Evolutionary conservation across 1,140 invertebrate species (phyloP).

Genomic region (Danaus melanippus): DNA sequence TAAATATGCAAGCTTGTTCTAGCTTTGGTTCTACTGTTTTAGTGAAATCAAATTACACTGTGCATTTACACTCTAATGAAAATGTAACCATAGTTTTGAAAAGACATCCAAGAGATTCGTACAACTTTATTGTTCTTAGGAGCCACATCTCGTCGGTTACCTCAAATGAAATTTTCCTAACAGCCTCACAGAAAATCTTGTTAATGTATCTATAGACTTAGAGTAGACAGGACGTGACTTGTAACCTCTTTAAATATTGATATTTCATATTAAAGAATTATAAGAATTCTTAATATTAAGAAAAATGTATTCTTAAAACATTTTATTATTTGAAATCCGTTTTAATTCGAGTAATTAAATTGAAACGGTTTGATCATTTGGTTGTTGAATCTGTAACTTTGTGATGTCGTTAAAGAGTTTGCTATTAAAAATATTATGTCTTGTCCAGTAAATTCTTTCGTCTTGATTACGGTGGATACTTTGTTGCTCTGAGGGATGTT

Average conservation of each 20-base stretch:
- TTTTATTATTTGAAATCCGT: too few species aligned
- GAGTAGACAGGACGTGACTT: slow-evolving; percentile 26
- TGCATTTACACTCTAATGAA: too few species aligned
- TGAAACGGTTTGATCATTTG: not conserved
- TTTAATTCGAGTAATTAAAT: too few species aligned
- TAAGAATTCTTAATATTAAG: too few species aligned
- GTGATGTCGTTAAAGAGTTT: not conserved
- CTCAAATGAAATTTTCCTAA: slow-evolving; percentile 48
- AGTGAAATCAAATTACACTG: too few species aligned
- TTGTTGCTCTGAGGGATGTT: slow-evolving; percentile 29
- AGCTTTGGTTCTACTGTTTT: slow-evolving; percentile 11
- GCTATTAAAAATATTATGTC: slow-evolving; percentile 2
- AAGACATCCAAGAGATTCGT: slow-evolving; percentile 21
- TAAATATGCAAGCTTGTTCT: slow-evolving; percentile 1
- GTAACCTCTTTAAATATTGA: too few species aligned
- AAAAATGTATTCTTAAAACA: too few species aligned
- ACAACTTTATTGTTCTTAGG: slow-evolving; percentile 14
- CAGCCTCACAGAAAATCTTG: slow-evolving; percentile 31
- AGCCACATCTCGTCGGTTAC: slow-evolving; percentile 27
- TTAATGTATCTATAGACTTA: slow-evolving; percentile 26
- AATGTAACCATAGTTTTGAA: slow-evolving; percentile 5
- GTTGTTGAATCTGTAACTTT: slow-evolving; percentile 6
- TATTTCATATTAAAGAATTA: too few species aligned
- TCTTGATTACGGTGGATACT: slow-evolving; percentile 21
- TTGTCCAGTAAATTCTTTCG: slow-evolving; percentile 22